These are phyloP conservation scores for Temnothorax longispinosus DNA, from an alignment of 1,140 invertebrate genomes.

Conservation along the genomic window DNA sequence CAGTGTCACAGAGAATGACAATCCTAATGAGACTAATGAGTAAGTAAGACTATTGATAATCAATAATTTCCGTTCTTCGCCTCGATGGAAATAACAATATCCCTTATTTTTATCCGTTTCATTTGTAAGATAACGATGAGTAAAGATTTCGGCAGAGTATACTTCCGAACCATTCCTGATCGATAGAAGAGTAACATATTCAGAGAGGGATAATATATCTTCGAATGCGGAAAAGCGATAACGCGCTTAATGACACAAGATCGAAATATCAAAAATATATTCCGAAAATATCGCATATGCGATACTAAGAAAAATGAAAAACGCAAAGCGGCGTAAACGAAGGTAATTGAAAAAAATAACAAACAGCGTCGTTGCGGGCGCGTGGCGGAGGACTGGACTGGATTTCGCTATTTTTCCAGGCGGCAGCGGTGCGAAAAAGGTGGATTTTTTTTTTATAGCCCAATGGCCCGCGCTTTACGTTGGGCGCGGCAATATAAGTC, in stretches of 20 bases:
- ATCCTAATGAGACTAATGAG: not conserved
- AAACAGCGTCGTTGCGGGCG: conserved; percentile 20
- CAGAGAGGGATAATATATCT: not conserved
- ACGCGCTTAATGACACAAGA: not conserved
- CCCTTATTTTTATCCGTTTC: not conserved
- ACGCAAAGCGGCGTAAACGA: not conserved
- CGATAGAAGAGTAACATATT: not conserved
- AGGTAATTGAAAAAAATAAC: conserved; percentile 57
- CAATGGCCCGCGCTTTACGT: not conserved
- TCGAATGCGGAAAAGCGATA: not conserved
- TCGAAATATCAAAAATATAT: conserved; percentile 9
- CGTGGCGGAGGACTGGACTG: not conserved
- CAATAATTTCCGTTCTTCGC: not conserved
- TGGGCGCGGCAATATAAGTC: not conserved
- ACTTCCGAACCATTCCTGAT: not conserved
- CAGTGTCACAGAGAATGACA: not conserved
- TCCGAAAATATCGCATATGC: not conserved
- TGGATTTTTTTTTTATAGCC: conserved; percentile 19
- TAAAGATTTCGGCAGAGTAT: not conserved
- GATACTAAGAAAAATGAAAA: conserved; percentile 10
- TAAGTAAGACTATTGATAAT: conserved; percentile 4
- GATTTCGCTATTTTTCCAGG: conserved; percentile 22
- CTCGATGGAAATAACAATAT: not conserved
- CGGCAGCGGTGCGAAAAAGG: not conserved
- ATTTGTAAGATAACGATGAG: not conserved